A percentile compares a stretch with the other conserved stretches of the same genome.
Conservation (phyloP, 2,888 invertebrate genomes). For the Lepidonotus clava region DNA sequence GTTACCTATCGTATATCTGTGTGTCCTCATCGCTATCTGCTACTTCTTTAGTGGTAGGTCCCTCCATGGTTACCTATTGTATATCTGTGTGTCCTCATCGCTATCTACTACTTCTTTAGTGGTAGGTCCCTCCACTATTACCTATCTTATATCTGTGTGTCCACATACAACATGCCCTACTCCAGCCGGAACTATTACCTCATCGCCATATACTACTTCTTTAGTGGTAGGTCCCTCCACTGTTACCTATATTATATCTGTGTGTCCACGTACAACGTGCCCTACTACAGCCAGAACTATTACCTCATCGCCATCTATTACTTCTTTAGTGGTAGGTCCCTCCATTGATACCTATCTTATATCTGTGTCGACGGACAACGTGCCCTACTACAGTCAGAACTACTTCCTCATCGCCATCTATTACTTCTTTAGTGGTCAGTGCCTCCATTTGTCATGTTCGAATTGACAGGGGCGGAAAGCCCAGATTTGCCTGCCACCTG, state of each 20-base stretch:
- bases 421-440: slow-evolving; percentile 48
- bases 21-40: slow-evolving; percentile 44
- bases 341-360: too few relatives aligned
- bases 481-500: too few relatives aligned
- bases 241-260: too few relatives aligned
- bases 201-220: slow-evolving; percentile 42
- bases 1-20: too few relatives aligned
- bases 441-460: too few relatives aligned
- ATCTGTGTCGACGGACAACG: not conserved
- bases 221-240: slow-evolving; percentile 54
- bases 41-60: slow-evolving; percentile 50
- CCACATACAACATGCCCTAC: not conserved
- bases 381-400: not conserved
- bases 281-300: not conserved
- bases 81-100: too few relatives aligned
- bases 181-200: not conserved
- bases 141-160: too few relatives aligned
- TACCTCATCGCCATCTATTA: slow-evolving; percentile 39
- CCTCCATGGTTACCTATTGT: too few relatives aligned
- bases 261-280: not conserved
- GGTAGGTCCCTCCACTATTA: too few relatives aligned
- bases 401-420: slow-evolving; percentile 35
- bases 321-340: slow-evolving; percentile 50
- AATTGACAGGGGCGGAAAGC: too few relatives aligned
- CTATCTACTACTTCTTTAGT: slow-evolving; percentile 47